Evolutionary conservation across 2,888 invertebrate genomes (phyloP), one percentile per base, ranked within the genome.

Genomic region (Drosophila monieri): DNA sequence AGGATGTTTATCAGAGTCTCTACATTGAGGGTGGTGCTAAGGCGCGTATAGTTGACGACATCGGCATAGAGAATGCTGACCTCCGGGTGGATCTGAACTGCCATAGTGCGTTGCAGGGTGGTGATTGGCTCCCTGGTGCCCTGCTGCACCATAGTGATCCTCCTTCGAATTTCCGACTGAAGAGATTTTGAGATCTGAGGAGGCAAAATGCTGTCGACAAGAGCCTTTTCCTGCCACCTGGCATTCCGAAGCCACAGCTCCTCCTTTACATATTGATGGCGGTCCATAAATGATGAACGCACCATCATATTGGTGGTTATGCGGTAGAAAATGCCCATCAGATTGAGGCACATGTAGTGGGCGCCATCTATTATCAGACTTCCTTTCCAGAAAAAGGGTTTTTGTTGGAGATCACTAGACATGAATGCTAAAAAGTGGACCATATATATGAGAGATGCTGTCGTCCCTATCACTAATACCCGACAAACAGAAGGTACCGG

Each of bases 41-140:
- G 49, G 14, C 90, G 68, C 0, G 98, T 98, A 88, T 97, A 98
- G 92, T 98, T 97, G 0, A 98, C 98, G 27, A 98, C 97, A 90
- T 98, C 98, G 0, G 98, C 98, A 88, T 97, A 98, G 14, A 98
- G 92, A 74, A 98, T 97, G 80, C 96, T 95, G 1, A 98, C 97
- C 87, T 97, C 95, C 4, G 95, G 94, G 89, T 98, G 97, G 25
- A 95, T 94, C 90, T 97, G 92, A 88, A 97, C 95, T 78, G 97
- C 97, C 74, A 83, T 76, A 1, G 67, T 39, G 9, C 55, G 54
- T 0, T 59, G 60, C 9, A 18, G 41, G 5, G 27, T 12, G 0
- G 0, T 6, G 3, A 74, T 52, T 37, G 9, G 21, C 4, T 3
- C 47, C 12, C 59, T 21, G 14, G 0, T 27, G n/a, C 10, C 21